These are phyloP conservation scores for Leptopilina syphax DNA, from an alignment of 2,888 invertebrate genomes.

Conservation along the genomic window DNA sequence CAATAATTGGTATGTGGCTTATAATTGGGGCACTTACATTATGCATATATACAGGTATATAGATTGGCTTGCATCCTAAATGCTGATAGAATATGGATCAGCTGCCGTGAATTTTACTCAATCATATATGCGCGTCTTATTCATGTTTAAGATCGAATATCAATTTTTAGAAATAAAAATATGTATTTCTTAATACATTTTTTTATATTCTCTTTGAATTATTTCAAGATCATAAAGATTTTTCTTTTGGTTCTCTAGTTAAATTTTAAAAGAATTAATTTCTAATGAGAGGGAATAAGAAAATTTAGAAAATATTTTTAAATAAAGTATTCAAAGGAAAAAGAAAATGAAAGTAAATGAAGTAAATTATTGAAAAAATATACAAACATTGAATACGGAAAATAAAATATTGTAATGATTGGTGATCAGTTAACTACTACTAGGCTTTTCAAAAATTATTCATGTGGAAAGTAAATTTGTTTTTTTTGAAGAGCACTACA, in stretches of 20 bases:
- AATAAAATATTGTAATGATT: conserved; percentile 1
- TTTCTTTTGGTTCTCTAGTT: too few relatives aligned
- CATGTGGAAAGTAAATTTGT: conserved; percentile 17
- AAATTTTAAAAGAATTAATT: too few relatives aligned
- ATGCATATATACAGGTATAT: conserved; percentile 8
- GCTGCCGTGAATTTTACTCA: not conserved
- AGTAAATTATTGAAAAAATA: not conserved
- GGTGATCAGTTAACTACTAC: not conserved
- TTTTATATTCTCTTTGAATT: too few relatives aligned
- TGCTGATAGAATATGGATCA: not conserved
- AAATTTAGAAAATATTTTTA: not conserved
- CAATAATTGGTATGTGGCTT: conserved; percentile 21
- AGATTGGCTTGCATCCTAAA: not conserved
- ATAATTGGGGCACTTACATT: conserved; percentile 17
- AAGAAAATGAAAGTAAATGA: too few relatives aligned
- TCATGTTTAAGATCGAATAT: too few relatives aligned
- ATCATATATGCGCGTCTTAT: not conserved
- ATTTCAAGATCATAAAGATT: too few relatives aligned
- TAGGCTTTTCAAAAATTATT: not conserved
- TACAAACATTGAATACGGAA: not conserved
- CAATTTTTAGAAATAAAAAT: too few relatives aligned
- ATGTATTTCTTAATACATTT: too few relatives aligned
- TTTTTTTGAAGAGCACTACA: not conserved
- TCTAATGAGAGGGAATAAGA: too few relatives aligned
- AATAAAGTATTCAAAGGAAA: too few relatives aligned